A percentile compares a stretch with the other conserved stretches of the same genome.
Conservation (phyloP, 2,113 vertebrate species). For the Bolborhynchus lineola region DNA sequence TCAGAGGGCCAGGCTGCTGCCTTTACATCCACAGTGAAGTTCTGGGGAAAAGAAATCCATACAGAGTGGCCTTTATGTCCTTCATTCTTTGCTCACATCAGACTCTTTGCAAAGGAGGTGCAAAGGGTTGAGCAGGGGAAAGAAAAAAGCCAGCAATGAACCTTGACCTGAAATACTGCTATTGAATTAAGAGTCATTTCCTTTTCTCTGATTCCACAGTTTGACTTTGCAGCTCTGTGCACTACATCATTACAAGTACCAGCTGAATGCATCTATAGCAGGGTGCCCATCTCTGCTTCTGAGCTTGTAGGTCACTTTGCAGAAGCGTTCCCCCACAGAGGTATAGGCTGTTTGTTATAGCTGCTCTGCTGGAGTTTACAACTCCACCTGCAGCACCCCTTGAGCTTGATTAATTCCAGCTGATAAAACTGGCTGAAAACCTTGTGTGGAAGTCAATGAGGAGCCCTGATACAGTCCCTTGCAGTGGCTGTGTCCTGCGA, state of each 20-base stretch:
- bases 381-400: fast-evolving
- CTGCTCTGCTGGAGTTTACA: not conserved
- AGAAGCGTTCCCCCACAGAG: not conserved
- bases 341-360: fast-evolving
- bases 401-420: not conserved
- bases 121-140: not conserved
- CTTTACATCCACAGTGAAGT: not conserved
- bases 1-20: not conserved
- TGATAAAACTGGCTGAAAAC: not conserved
- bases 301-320: not conserved
- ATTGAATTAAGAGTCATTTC: not conserved
- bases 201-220: not conserved
- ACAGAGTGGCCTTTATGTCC: not conserved
- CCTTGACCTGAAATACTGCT: not conserved
- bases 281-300: not conserved
- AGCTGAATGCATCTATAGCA: not conserved
- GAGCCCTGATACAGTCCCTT: not conserved
- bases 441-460: not conserved
- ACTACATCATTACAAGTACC: not conserved
- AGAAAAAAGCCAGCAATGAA: not conserved
- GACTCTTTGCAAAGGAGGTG: not conserved
- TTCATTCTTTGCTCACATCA: not conserved
- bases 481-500: not conserved
- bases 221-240: not conserved
- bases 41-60: not conserved